Evolutionary conservation across 1,140 invertebrate genomes (phyloP).

Genomic region (Wiebesia pumilae): DNA sequence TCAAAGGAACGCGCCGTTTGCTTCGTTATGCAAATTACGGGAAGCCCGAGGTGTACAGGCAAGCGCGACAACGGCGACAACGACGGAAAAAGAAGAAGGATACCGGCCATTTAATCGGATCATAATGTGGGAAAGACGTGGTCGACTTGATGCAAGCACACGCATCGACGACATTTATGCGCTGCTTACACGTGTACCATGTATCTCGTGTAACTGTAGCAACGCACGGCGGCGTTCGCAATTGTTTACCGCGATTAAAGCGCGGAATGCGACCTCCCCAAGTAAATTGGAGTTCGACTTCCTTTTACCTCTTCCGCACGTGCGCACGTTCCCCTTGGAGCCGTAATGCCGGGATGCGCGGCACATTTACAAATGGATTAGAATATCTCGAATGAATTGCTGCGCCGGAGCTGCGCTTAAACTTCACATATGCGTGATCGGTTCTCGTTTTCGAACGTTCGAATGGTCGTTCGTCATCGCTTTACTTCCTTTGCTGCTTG

Average conservation of each 20-base stretch:
- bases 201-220: conserved; percentile 1
- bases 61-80: not conserved
- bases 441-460: not conserved
- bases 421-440: not conserved
- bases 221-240: too few relatives aligned
- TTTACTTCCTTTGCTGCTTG: too few relatives aligned
- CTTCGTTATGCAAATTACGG: conserved; percentile 62
- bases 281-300: not conserved
- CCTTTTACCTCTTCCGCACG: not conserved
- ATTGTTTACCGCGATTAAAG: too few relatives aligned
- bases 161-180: not conserved
- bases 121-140: conserved; percentile 62
- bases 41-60: not conserved
- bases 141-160: too few relatives aligned
- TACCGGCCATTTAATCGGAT: conserved; percentile 62
- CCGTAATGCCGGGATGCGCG: not conserved
- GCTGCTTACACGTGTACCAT: not conserved
- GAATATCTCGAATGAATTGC: not conserved
- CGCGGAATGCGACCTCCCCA: too few relatives aligned
- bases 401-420: not conserved
- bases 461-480: too few relatives aligned
- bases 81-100: not conserved
- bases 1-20: conserved; percentile 49
- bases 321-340: not conserved
- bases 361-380: not conserved